Evolutionary conservation across 2,888 invertebrate species (phyloP), one percentile per base, ranked within the genome.

Genomic region (Nebria salina): DNA sequence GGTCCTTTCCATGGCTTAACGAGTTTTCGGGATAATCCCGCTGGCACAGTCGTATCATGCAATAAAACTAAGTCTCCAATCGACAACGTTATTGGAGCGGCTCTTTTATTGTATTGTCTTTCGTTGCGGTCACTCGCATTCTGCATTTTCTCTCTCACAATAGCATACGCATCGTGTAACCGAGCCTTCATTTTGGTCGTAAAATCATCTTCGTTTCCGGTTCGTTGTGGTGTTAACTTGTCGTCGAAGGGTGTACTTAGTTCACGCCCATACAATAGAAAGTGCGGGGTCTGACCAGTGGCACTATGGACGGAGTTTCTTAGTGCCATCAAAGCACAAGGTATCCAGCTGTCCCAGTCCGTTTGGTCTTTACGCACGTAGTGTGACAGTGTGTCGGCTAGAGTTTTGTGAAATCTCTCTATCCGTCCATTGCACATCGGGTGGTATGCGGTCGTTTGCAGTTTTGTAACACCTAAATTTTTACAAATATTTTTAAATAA

Each of bases 391-490:
- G 83, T 83, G 26, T 85, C 84, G 73, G 84, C 86, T 0, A 87
- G 72, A 0, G 83, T 82, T 70, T 86, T 74, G 65, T 87, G 87
- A 54, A 84, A 82, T 65, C 87, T 34, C 77, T 87, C 87, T 0
- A 87, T 82, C 65, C 84, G 81, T 3, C 86, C 87, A 74, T 88
- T 88, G 1, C 84, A 77, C 15, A 83, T 82, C 1, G 87, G 86
- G 41, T 85, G 85, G 76, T 86, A 86, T 4, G 85, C 79, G 0
- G 85, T 84, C 1, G 85, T 86, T 42, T 84, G 83, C 6, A 85
- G 41, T 75, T 84, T 84, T n/a, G 83, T 74, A 7, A 86, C 85
- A 0, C 83, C 79, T 26, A 86, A 75, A 6, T 83, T 65, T 73
- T 83, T 82, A 42, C 85, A 85, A 2, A 86, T 65, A 85, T 82